phyloP scores from a whole-genome alignment of 2,797 vertebrate species.

The Micromesistius poutassou region DNA sequence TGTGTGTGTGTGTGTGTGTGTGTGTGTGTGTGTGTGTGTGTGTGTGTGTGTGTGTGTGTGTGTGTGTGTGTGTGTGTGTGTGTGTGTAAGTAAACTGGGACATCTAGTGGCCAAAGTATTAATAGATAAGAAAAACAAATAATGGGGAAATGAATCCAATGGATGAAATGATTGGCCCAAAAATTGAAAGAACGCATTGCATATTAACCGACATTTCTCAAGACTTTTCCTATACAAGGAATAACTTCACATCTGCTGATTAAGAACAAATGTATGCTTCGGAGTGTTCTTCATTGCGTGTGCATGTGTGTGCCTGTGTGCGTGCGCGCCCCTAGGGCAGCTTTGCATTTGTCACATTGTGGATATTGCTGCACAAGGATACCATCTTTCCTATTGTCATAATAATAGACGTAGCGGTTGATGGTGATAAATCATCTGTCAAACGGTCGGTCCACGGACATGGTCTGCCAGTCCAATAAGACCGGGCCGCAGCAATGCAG shows the following conservation, averaged over 20 bases:
- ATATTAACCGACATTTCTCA: constrained; percentile 29
- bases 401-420: constrained; percentile 58
- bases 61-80: constrained; percentile 20
- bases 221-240: background rate
- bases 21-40: constrained; percentile 14
- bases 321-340: background rate
- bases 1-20: constrained; percentile 12
- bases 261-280: background rate
- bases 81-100: constrained; percentile 48
- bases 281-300: constrained; percentile 1
- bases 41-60: constrained; percentile 56
- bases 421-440: constrained; percentile 66
- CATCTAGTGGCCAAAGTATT: constrained; percentile 54
- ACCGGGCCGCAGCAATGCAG: constrained; percentile 42
- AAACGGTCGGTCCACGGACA: constrained; percentile 51
- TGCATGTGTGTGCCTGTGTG: constrained; percentile 14
- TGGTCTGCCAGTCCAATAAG: constrained; percentile 49
- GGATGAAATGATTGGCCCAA: constrained; percentile 24
- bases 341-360: constrained; percentile 48
- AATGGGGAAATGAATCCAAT: constrained; percentile 20
- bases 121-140: constrained; percentile 29
- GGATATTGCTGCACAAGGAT: constrained; percentile 56
- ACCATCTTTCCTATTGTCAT: constrained; percentile 62
- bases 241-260: constrained; percentile 25
- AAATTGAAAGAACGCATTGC: constrained; percentile 22